Conservation (phyloP, 2,797 vertebrate genomes). For the Eulemur rubriventer region DNA sequence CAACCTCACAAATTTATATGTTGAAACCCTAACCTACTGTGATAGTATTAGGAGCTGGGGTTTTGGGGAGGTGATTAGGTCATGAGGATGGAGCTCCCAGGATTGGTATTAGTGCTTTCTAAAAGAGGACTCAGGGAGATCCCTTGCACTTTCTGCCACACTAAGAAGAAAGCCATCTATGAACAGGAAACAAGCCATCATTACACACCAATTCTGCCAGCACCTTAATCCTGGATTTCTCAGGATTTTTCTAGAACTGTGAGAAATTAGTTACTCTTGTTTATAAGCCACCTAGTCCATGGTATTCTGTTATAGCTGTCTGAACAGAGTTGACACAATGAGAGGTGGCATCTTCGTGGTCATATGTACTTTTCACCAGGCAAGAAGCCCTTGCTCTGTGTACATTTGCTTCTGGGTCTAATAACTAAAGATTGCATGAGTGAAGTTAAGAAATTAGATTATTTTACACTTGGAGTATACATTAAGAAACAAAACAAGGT, state of each 20-base stretch:
- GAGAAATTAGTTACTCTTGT: background rate
- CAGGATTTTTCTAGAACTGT: background rate
- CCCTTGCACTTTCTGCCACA: background rate
- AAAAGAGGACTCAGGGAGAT: background rate
- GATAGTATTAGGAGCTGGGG: accelerated
- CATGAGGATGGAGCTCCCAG: accelerated
- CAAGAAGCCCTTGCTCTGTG: background rate
- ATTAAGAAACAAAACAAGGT: background rate
- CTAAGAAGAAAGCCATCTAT: background rate
- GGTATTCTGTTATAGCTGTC: background rate
- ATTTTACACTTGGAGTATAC: background rate
- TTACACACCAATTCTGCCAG: too few relatives aligned
- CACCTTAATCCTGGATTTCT: background rate
- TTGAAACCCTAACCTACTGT: background rate
- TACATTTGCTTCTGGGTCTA: background rate
- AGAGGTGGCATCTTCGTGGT: background rate
- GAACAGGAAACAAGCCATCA: background rate
- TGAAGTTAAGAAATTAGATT: background rate
- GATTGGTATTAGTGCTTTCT: background rate
- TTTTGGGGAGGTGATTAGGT: too few relatives aligned
- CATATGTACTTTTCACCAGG: accelerated
- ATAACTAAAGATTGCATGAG: background rate
- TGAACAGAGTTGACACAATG: background rate
- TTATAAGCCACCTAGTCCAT: background rate
- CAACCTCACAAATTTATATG: background rate